Percentiles rank a stretch among this genome's conserved stretches.
phyloP scores from a whole-genome alignment of 2,888 invertebrate genomes.

The Cybosia mesomella region DNA sequence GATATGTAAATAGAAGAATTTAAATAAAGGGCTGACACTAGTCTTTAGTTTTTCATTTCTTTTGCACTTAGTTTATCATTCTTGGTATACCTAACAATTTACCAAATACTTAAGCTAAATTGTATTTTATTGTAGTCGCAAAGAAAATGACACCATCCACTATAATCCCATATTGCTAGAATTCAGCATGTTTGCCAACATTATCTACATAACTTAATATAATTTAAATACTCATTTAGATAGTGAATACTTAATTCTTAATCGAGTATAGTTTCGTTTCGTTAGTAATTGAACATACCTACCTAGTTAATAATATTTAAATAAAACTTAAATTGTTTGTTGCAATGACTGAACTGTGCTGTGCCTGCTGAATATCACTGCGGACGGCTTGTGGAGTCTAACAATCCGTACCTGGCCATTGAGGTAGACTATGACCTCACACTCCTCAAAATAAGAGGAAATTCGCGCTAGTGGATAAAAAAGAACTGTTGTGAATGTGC shows the following conservation, averaged over 20 bases:
- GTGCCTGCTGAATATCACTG: neutral
- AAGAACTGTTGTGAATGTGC: neutral
- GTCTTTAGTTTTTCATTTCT: neutral
- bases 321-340: no score
- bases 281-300: neutral
- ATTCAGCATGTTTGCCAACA: neutral
- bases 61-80: neutral
- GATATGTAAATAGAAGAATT: neutral
- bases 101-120: neutral
- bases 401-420: neutral
- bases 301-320: no score
- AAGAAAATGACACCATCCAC: neutral
- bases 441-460: neutral
- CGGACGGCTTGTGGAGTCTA: neutral
- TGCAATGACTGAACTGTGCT: no score
- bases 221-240: conserved; percentile 4
- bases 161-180: no score
- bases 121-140: neutral
- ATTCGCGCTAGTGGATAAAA: neutral
- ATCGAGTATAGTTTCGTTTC: neutral
- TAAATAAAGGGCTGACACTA: neutral
- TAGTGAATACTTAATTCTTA: neutral
- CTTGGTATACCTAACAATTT: neutral
- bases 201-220: neutral
- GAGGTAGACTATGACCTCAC: neutral